phyloP scores from a whole-genome alignment of 2,797 vertebrate species.

The Alosa sapidissima region DNA sequence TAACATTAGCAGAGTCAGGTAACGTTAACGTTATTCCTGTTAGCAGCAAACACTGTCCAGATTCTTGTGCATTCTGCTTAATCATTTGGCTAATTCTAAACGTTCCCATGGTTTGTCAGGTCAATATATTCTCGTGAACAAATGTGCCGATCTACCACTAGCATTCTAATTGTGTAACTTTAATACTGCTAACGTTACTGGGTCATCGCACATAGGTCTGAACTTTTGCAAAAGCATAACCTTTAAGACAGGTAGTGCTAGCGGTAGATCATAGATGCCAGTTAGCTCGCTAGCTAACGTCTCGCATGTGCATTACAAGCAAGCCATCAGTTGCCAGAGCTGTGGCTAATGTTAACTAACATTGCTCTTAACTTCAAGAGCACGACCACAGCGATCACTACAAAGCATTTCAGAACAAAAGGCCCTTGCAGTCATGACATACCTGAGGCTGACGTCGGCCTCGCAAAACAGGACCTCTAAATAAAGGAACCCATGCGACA shows the following conservation, averaged over 20 bases:
- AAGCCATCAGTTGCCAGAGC: background rate
- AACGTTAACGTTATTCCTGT: background rate
- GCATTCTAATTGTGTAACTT: too few species aligned
- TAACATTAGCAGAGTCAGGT: background rate
- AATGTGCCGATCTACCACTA: background rate
- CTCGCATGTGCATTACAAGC: constrained; percentile 10
- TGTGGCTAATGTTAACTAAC: background rate
- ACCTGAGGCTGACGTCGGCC: background rate
- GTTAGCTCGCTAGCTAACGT: constrained; percentile 14
- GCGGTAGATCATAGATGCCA: background rate
- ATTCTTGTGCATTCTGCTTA: background rate
- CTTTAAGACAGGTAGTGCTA: background rate
- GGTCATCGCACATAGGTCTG: background rate
- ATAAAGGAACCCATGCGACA: background rate
- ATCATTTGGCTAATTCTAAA: background rate
- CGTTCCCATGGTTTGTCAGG: background rate
- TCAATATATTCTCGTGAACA: background rate
- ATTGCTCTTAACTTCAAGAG: background rate
- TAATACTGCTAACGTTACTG: too few species aligned
- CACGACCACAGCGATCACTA: background rate
- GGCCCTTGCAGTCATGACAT: background rate
- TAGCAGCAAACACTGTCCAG: too few species aligned
- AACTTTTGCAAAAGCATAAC: background rate
- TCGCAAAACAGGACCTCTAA: background rate
- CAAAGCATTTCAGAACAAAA: background rate